phyloP scores from a whole-genome alignment of 2,113 vertebrate species.

The Lanius ludovicianus region DNA sequence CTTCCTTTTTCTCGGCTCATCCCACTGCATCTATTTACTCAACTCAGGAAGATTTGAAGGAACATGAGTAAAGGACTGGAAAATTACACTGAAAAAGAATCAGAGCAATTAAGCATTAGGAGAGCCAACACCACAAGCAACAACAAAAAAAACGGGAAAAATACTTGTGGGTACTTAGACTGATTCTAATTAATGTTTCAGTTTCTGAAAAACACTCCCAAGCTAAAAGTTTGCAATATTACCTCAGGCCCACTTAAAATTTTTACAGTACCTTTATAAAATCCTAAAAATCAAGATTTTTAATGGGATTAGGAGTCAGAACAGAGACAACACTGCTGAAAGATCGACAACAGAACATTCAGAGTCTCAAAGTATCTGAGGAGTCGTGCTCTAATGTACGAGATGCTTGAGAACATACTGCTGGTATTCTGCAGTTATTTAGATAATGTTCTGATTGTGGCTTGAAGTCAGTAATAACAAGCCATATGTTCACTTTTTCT shows the following conservation, averaged over 20 bases:
- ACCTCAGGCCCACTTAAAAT: not conserved
- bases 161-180: not conserved
- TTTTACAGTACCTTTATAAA: not conserved
- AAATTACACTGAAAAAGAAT: constrained; percentile 6
- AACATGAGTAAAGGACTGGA: not conserved
- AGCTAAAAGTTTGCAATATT: not conserved
- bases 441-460: constrained; percentile 36
- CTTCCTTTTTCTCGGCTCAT: not conserved
- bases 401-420: constrained; percentile 39
- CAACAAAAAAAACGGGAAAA: not conserved
- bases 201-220: not conserved
- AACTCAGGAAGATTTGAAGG: not conserved
- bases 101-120: not conserved
- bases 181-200: not conserved
- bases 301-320: not conserved
- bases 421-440: constrained; percentile 21
- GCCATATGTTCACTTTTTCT: constrained; percentile 54
- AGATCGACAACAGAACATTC: not conserved
- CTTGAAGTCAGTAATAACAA: constrained; percentile 53
- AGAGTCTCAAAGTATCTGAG: not conserved
- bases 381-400: constrained; percentile 32
- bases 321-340: not conserved
- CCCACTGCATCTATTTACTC: constrained; percentile 1
- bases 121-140: constrained; percentile 1
- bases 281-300: not conserved